Percentiles rank a stretch among this genome's conserved stretches.
These are phyloP conservation scores for Mayetiola destructor DNA, from an alignment of 2,888 invertebrate species.

Conservation along the genomic window DNA sequence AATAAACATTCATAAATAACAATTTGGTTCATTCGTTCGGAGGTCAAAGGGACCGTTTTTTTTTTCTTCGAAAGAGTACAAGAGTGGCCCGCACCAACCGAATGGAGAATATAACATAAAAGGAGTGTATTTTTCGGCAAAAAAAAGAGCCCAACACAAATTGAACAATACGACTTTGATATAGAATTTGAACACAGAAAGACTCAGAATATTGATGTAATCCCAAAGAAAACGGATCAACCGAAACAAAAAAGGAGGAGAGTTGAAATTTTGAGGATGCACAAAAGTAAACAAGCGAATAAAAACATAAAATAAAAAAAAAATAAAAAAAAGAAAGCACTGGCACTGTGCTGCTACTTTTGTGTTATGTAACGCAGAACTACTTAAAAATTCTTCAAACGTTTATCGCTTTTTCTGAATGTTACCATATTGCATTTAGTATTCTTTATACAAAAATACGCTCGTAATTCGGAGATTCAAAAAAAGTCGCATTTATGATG, in stretches of 20 bases:
- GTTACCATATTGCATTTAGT: not conserved
- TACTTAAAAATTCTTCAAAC: constrained; percentile 7
- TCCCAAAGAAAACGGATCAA: not conserved
- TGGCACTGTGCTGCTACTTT: not conserved
- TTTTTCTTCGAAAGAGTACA: not conserved
- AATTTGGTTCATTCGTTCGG: not conserved
- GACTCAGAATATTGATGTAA: not conserved
- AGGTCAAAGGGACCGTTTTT: not conserved
- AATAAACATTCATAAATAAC: not conserved
- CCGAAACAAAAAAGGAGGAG: not conserved
- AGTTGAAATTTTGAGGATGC: not conserved
- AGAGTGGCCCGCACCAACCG: not conserved
- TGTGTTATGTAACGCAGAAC: constrained; percentile 2
- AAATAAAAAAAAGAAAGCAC: not conserved
- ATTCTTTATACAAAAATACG: not conserved
- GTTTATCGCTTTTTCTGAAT: constrained; percentile 2
- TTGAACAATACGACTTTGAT: not conserved
- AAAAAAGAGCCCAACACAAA: not conserved
- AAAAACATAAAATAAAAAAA: not conserved
- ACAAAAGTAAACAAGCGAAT: not conserved
- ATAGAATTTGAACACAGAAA: not conserved
- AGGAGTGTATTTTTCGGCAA: not conserved
- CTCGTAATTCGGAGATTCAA: too few relatives aligned
- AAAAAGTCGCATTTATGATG: too few relatives aligned
- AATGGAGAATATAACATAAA: not conserved